Evolutionary conservation across 2,797 vertebrate species (phyloP).

Genomic region (Pipistrellus kuhlii): DNA sequence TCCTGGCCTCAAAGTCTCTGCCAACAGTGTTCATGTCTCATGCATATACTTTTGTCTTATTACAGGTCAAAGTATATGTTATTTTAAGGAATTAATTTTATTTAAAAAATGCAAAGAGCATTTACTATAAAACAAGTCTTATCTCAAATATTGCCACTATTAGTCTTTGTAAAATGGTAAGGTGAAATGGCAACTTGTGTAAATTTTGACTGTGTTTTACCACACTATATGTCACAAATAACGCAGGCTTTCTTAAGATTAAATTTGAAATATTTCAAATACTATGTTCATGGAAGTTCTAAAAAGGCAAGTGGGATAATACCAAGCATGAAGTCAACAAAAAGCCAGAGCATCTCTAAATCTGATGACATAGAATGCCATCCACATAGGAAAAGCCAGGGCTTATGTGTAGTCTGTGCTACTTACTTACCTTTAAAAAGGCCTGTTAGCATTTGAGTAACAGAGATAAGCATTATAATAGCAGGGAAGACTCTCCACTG

Average conservation of each 20-base stretch:
- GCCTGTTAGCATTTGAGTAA: not conserved
- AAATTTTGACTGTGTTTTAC: not conserved
- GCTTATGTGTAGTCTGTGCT: accelerated
- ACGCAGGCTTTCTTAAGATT: not conserved
- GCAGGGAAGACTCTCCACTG: not conserved
- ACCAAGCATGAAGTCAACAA: too few species aligned
- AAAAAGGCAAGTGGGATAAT: not conserved
- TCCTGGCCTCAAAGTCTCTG: not conserved
- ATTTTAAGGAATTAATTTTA: too few species aligned
- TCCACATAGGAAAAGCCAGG: not conserved
- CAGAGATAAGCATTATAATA: not conserved
- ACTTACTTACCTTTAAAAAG: not conserved
- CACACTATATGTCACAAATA: accelerated
- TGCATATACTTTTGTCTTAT: not conserved
- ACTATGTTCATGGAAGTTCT: not conserved
- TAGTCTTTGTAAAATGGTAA: not conserved
- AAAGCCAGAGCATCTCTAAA: not conserved
- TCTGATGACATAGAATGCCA: not conserved
- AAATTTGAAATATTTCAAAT: not conserved
- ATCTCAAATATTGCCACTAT: not conserved
- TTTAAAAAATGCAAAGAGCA: not conserved
- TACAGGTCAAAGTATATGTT: not conserved
- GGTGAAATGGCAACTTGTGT: not conserved
- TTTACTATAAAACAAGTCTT: not conserved
- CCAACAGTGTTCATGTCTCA: accelerated